Evolutionary conservation across 2,888 invertebrate genomes (phyloP).

Genomic region (Eustalomyia histrio): DNA sequence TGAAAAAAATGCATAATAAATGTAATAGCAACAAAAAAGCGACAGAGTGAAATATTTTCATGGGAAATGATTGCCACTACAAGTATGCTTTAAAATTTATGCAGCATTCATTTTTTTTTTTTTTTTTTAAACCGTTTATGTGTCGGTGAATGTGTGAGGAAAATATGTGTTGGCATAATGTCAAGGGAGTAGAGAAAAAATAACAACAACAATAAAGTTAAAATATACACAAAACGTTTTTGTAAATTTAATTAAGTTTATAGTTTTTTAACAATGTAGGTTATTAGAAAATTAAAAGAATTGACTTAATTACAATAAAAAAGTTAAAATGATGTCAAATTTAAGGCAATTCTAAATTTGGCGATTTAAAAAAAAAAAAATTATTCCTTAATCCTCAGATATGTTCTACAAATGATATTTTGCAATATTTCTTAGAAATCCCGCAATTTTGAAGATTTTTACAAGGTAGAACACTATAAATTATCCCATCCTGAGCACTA

Average conservation of each 20-base stretch:
- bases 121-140: background rate
- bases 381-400: too few species aligned
- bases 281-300: conserved; percentile 30
- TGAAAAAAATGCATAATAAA: conserved; percentile 11
- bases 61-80: conserved; percentile 51
- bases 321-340: too few species aligned
- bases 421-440: too few species aligned
- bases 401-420: too few species aligned
- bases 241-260: conserved; percentile 52
- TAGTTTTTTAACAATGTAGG: conserved; percentile 21
- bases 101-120: conserved; percentile 21
- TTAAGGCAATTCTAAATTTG: too few species aligned
- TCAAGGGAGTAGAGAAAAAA: conserved; percentile 26
- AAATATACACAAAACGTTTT: conserved; percentile 41
- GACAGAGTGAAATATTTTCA: conserved; percentile 50
- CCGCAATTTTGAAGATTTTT: too few species aligned
- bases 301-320: conserved; percentile 18
- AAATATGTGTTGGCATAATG: conserved; percentile 53
- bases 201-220: background rate
- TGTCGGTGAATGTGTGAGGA: conserved; percentile 26
- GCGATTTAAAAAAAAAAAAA: too few species aligned
- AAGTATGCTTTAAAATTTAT: conserved; percentile 52
- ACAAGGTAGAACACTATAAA: too few species aligned
- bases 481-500: too few species aligned
- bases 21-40: conserved; percentile 45